Evolutionary conservation across 1,140 invertebrate species (phyloP).

Genomic region (Eupeodes corollae): DNA sequence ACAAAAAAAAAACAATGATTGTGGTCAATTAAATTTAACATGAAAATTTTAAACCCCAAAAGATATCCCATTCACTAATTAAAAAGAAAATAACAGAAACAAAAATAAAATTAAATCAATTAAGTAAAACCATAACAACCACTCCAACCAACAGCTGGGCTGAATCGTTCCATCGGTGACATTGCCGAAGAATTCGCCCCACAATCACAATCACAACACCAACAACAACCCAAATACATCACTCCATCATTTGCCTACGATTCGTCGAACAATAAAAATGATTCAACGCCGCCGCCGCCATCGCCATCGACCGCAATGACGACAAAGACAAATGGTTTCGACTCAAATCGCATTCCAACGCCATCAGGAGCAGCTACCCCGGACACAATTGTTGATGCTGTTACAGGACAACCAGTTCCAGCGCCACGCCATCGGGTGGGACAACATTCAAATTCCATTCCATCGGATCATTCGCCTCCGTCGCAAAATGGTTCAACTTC

Average conservation of each 20-base stretch:
- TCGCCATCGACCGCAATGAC: slow-evolving; percentile 8
- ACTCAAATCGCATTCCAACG: slow-evolving; percentile 34
- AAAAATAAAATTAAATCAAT: neutral
- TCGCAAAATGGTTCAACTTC: slow-evolving; percentile 5
- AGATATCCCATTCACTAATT: neutral
- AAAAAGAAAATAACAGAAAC: neutral
- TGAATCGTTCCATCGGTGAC: slow-evolving; percentile 44
- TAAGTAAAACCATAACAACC: neutral
- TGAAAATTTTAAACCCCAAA: neutral
- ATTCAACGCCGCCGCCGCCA: slow-evolving; percentile 5
- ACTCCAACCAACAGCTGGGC: slow-evolving; percentile 23
- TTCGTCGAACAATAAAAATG: slow-evolving; percentile 14
- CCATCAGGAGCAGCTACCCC: slow-evolving; percentile 30
- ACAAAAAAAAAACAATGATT: too few species aligned
- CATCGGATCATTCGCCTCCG: slow-evolving; percentile 18
- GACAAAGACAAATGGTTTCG: slow-evolving; percentile 14
- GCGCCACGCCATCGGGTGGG: slow-evolving; percentile 30
- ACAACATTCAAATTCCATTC: slow-evolving; percentile 27
- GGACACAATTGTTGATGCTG: slow-evolving; percentile 21
- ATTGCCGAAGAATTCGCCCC: slow-evolving; percentile 6
- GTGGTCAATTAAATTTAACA: neutral
- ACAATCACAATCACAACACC: slow-evolving; percentile 5
- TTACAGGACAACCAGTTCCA: slow-evolving; percentile 36
- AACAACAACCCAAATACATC: slow-evolving; percentile 6
- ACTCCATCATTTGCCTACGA: slow-evolving; percentile 7